A percentile compares a stretch with the other conserved stretches of the same genome.
These are phyloP conservation scores for Amphiprion clarkii DNA, from an alignment of 2,797 vertebrate species.

Conservation along the genomic window DNA sequence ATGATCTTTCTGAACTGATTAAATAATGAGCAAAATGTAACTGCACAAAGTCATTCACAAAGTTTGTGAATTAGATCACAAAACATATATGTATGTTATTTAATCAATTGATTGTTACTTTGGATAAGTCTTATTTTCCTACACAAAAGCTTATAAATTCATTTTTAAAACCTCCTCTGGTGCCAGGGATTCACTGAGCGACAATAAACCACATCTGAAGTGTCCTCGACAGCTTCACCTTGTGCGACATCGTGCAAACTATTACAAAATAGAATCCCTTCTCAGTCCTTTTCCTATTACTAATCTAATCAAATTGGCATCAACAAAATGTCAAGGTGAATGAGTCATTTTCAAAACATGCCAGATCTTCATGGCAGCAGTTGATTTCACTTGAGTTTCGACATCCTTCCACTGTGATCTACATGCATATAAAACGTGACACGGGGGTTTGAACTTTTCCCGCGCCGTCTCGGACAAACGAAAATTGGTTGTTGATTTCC, in stretches of 20 bases:
- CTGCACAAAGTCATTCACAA: no score
- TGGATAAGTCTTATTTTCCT: no score
- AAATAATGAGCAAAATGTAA: no score
- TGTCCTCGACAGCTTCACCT: neutral
- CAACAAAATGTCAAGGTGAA: slow-evolving; percentile 3
- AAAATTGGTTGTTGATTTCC: slow-evolving; percentile 48
- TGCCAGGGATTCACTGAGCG: neutral
- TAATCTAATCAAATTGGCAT: slow-evolving; percentile 4
- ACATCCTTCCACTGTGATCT: neutral
- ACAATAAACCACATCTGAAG: no score
- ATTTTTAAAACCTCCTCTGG: neutral
- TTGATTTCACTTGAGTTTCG: neutral
- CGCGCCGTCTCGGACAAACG: slow-evolving; percentile 4
- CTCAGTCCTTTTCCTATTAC: neutral
- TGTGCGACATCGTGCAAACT: neutral
- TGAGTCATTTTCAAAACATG: neutral
- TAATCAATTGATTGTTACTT: no score
- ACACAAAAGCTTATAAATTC: neutral
- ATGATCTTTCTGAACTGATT: no score
- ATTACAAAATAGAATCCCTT: neutral
- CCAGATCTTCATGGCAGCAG: neutral
- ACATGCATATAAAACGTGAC: neutral
- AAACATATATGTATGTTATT: no score
- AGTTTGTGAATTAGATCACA: no score
- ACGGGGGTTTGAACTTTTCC: neutral